Percentiles rank a stretch among this genome's conserved stretches.
phyloP scores from a whole-genome alignment of 2,113 vertebrate genomes.

The Indri indri region DNA sequence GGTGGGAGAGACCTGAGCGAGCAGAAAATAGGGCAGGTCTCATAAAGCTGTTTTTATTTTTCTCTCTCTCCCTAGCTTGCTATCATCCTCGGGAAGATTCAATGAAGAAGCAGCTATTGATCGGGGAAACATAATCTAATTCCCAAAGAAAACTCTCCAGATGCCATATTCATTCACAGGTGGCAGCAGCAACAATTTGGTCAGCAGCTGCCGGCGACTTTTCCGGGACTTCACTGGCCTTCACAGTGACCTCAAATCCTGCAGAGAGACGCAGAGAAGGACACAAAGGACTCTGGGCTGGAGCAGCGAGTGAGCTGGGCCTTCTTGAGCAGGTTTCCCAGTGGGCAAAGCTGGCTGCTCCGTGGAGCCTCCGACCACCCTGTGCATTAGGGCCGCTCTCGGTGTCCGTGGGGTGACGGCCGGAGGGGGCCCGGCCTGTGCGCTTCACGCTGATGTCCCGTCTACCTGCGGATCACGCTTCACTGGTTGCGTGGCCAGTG shows the following conservation, averaged over 20 bases:
- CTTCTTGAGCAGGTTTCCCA: accelerated
- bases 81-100: neutral
- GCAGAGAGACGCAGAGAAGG: neutral
- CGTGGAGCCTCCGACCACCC: constrained; percentile 2
- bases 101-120: neutral
- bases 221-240: neutral
- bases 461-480: constrained; percentile 29
- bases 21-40: neutral
- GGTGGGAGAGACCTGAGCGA: neutral
- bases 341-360: constrained; percentile 40
- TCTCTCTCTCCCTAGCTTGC: neutral
- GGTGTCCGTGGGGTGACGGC: constrained; percentile 61
- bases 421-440: constrained; percentile 64
- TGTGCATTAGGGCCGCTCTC: constrained; percentile 67
- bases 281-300: neutral
- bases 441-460: constrained; percentile 57
- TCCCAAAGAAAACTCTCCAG: neutral
- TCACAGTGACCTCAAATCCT: neutral
- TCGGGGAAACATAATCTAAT: neutral
- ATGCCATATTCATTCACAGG: neutral
- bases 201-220: neutral
- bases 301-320: accelerated
- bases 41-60: neutral
- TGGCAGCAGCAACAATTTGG: neutral
- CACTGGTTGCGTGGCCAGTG: constrained; percentile 69